A percentile compares a stretch with the other conserved stretches of the same genome.
phyloP scores from a whole-genome alignment of 2,113 vertebrate genomes.

The Ploceus nigricollis region DNA sequence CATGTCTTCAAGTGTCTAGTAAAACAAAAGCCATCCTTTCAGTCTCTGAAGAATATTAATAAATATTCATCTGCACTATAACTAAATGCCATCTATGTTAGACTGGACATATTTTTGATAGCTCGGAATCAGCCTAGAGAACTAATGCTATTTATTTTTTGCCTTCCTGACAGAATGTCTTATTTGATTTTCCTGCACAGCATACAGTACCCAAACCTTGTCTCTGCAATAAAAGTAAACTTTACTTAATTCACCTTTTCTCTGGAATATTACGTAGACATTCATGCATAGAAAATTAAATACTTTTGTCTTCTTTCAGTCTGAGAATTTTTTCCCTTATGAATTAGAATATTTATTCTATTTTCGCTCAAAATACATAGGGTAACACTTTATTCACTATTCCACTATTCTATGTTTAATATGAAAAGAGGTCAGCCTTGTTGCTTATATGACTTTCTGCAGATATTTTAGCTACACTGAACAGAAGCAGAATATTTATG shows the following conservation, averaged over 20 bases:
- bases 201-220: background rate
- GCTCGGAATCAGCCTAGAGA: slow-evolving; percentile 37
- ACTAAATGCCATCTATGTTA: slow-evolving; percentile 59
- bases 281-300: background rate
- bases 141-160: slow-evolving; percentile 60
- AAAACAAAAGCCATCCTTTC: slow-evolving; percentile 41
- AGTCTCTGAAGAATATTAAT: slow-evolving; percentile 32
- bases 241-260: background rate
- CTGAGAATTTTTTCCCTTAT: background rate
- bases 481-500: background rate
- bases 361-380: background rate
- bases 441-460: background rate
- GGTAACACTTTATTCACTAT: background rate
- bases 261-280: background rate
- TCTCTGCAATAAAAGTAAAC: background rate
- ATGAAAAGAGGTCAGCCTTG: background rate
- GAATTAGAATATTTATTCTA: background rate
- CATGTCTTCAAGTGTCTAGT: background rate
- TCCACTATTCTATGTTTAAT: background rate
- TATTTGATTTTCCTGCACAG: slow-evolving; percentile 42
- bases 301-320: background rate
- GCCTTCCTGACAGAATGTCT: slow-evolving; percentile 31
- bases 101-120: slow-evolving; percentile 57
- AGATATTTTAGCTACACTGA: background rate
- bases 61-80: slow-evolving; percentile 47